These are phyloP conservation scores for Heliconius aoede DNA, from an alignment of 2,888 invertebrate genomes.

Conservation along the genomic window DNA sequence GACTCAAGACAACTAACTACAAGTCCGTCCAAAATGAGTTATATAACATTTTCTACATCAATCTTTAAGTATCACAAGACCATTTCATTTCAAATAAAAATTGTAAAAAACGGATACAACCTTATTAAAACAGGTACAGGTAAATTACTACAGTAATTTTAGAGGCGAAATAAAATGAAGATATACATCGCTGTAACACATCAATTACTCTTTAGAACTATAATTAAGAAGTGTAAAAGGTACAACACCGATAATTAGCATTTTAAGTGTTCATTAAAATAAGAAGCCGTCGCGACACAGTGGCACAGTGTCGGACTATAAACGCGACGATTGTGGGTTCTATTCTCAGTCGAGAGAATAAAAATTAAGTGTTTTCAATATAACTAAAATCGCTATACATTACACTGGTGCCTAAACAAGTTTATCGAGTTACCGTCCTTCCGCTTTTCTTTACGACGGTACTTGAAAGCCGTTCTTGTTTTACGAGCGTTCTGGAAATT, in stretches of 20 bases:
- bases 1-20: no score
- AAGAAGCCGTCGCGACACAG: background rate
- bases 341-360: background rate
- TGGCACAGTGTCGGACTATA: background rate
- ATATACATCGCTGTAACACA: slow-evolving; percentile 8
- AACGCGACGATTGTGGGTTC: background rate
- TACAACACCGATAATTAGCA: slow-evolving; percentile 3
- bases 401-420: slow-evolving; percentile 28
- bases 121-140: slow-evolving; percentile 9
- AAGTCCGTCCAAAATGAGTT: no score
- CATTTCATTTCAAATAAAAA: background rate
- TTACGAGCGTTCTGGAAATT: slow-evolving; percentile 39
- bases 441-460: slow-evolving; percentile 39
- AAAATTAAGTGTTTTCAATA: background rate
- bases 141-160: background rate
- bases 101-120: background rate
- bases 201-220: slow-evolving; percentile 16
- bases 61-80: background rate
- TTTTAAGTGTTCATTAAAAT: slow-evolving; percentile 19
- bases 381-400: background rate
- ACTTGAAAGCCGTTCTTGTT: slow-evolving; percentile 32
- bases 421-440: slow-evolving; percentile 26
- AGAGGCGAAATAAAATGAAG: slow-evolving; percentile 11
- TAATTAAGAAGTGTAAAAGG: slow-evolving; percentile 23
- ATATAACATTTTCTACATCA: background rate